Base-by-base conservation (phyloP, 2,113 vertebrate species). In the Chaetorhynchus papuensis region DNA sequence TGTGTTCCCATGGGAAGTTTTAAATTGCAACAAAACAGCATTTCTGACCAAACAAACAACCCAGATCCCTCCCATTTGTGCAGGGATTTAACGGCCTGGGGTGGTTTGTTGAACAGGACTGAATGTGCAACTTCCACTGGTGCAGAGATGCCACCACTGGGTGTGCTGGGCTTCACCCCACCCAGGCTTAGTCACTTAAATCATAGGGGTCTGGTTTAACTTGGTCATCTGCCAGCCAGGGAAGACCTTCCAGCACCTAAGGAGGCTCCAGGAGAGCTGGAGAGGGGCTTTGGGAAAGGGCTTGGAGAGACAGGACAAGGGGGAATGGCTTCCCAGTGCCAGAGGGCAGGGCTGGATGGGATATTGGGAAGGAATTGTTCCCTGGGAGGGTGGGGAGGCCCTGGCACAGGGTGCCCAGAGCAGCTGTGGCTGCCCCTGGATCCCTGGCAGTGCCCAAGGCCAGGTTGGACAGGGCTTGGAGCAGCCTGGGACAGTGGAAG, bases 71-170 rank as follows among this genome's bases (percentile, higher is more conserved):
- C 57, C 71, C 3, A 1, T 22, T 45, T 53, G 35, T 4, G 18
- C n/a, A 10, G 68, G 59, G 59, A 37, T 61, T 69, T 10, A 20
- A 8, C 4, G n/a, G 6, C 41, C 35, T 44, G 50, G 59, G 19
- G 0, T 68, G 30, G 10, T 45, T 41, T 4, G 18, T 2, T 49
- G 54, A 39, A 2, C 23, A 26, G 66, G 57, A 26, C 33, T 22
- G 44, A 39, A 52, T 0, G 0, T 28, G 13, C 9, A 1, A 6
- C 19, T 30, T 53, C 81, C 42, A 8, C 24, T 26, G 59, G 47
- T 7, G 42, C 22, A 23, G 45, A 74, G 68, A 6, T 61, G 68
- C 35, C 81, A 12, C 9, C 9, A 1, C 8, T 19, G 71, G 11
- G 0, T 19, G 41, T 69, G 19, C 45, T 77, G 81, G 31, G 39